Percentiles rank a stretch among this genome's conserved stretches.
phyloP scores from a whole-genome alignment of 2,797 vertebrate species.

The Morus bassanus region DNA sequence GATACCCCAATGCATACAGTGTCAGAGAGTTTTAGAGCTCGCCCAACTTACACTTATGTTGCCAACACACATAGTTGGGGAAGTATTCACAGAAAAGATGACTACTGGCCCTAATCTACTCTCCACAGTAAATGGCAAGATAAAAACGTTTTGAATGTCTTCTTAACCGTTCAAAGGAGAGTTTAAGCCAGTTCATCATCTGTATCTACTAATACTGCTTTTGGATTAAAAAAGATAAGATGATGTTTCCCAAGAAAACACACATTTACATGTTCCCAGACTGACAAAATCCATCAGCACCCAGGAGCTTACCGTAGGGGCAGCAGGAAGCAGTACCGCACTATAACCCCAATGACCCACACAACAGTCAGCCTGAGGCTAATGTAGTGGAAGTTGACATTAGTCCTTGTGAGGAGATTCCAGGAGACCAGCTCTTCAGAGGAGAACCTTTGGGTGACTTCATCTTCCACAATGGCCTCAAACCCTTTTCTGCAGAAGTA shows the following conservation, averaged over 20 bases:
- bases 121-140: neutral
- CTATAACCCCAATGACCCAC: constrained; percentile 88
- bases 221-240: neutral
- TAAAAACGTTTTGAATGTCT: neutral
- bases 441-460: constrained; percentile 95
- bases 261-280: accelerated
- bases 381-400: constrained; percentile 92
- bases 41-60: neutral
- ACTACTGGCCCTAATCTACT: neutral
- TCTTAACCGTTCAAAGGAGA: neutral
- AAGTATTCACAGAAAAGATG: neutral
- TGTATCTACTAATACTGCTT: neutral
- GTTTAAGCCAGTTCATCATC: neutral
- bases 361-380: constrained; percentile 88
- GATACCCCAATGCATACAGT: neutral
- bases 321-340: constrained; percentile 89
- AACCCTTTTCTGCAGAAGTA: constrained; percentile 92
- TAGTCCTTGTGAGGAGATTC: constrained; percentile 96
- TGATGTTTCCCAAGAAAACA: neutral
- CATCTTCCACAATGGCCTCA: constrained; percentile 92
- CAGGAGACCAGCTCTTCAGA: constrained; percentile 94
- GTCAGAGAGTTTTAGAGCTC: neutral
- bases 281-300: neutral
- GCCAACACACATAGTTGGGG: neutral
- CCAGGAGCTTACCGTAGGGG: constrained; percentile 83